Percentiles rank a stretch among this genome's conserved stretches.
Evolutionary conservation across 1,140 invertebrate species (phyloP).

Genomic region (Vollenhovia emeryi): DNA sequence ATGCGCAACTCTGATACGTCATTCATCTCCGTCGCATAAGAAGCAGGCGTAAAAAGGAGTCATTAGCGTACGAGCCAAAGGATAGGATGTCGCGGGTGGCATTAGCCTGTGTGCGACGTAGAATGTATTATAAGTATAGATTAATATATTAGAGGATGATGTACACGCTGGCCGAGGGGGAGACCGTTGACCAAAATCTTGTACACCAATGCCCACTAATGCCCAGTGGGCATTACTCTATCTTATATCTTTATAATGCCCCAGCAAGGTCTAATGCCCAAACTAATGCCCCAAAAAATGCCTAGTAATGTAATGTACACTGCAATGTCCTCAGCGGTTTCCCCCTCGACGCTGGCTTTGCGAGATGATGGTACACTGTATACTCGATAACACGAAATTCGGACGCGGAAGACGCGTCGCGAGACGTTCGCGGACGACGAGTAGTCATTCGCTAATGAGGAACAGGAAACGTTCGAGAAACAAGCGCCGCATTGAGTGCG

Average conservation of each 20-base stretch:
- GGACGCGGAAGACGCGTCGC: neutral
- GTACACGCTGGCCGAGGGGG: too few species aligned
- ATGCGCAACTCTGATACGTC: neutral
- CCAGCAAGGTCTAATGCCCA: too few species aligned
- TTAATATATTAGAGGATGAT: neutral
- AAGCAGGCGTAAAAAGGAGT: neutral
- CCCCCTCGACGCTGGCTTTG: neutral
- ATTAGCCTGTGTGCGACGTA: neutral
- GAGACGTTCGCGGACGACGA: neutral
- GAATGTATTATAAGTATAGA: neutral
- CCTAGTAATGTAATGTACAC: too few species aligned
- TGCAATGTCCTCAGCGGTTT: too few species aligned
- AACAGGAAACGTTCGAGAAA: neutral
- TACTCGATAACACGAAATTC: neutral
- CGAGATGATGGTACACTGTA: neutral
- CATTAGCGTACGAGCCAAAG: neutral
- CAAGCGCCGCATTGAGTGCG: neutral
- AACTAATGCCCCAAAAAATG: too few species aligned
- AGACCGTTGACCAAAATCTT: too few species aligned
- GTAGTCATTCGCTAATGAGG: conserved; percentile 9
- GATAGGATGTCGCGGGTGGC: neutral
- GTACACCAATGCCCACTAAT: too few species aligned
- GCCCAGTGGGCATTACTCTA: too few species aligned
- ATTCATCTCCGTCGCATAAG: neutral
- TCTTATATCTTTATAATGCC: too few species aligned